Conservation (phyloP, 2,113 vertebrate genomes). For the Buteo buteo region DNA sequence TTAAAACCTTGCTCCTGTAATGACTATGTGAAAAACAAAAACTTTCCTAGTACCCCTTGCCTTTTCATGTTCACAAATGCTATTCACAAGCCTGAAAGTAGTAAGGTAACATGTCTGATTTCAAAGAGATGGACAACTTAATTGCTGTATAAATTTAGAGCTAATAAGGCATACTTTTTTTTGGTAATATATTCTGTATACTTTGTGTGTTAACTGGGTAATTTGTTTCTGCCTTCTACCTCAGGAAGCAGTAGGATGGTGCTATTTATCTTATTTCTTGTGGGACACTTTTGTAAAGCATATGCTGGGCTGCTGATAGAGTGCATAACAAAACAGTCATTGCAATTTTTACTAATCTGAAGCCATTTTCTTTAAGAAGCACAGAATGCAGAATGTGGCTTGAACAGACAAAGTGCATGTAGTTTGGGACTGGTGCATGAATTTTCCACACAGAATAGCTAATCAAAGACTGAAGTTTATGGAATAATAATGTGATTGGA, state of each 20-base stretch:
- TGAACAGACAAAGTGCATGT: neutral
- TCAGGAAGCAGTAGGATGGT: neutral
- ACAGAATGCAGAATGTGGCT: neutral
- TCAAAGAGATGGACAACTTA: slow-evolving; percentile 45
- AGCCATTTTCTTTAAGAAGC: slow-evolving; percentile 12
- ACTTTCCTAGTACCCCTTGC: neutral
- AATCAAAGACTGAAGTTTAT: slow-evolving; percentile 30
- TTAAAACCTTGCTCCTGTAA: neutral
- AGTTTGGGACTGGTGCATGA: neutral
- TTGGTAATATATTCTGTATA: neutral
- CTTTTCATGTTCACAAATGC: neutral
- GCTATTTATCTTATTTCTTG: slow-evolving; percentile 38
- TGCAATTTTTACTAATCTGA: slow-evolving; percentile 26
- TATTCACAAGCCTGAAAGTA: neutral
- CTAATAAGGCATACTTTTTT: neutral
- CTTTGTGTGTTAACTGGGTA: neutral
- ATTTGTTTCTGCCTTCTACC: slow-evolving; percentile 33
- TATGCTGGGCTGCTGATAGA: neutral
- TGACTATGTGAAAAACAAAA: neutral
- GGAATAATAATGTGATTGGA: slow-evolving; percentile 9
- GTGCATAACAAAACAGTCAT: neutral
- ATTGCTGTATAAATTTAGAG: slow-evolving; percentile 41
- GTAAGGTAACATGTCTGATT: slow-evolving; percentile 36
- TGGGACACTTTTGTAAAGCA: neutral
- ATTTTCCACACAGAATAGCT: slow-evolving; percentile 40